Base-by-base conservation (phyloP, 2,888 invertebrate species). In the Nysson spinosus region DNA sequence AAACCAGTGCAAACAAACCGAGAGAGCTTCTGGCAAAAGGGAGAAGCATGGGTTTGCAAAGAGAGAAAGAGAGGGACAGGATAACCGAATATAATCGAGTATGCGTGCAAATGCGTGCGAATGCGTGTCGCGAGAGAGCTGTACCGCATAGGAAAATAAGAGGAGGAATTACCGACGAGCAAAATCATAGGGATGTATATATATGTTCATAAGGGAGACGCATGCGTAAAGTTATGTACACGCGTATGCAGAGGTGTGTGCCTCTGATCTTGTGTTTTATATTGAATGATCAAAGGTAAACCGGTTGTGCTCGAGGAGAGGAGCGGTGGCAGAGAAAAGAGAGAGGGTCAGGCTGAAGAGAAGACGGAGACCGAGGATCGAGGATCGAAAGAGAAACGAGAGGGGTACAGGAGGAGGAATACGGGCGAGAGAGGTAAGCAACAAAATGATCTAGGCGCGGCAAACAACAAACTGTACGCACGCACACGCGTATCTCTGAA, bases 231-330 rank as follows among this genome's bases (percentile, higher is more conserved):
- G 32, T 22, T 42, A 40, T 34, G 57, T 28, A 37, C 28, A 50
- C 47, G 39, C 20, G 35, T 32, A 42, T 47, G 24, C 20, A 34
- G 35, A 61, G 56, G 63, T 64, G 69, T 61, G 66, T 50, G 65
- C 37, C 58, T 58, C 57, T 51, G 75, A 80, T 81, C 79, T 75
- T 72, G 74, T 75, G 76, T 78, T 73, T 78, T 78, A 78, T 81
- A 82, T 84, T 80, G 80, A 82, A 83, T 81, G 82, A 84, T 84
- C 80, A 82, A 84, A 83, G 82, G 82, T 82, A 84, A 83, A 83
- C 83, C 83, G 83, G 83, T 83, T 83, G 80, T 63, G 69, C 72
- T 76, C 62, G 54, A 37, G 52, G 65, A 75, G 65, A 62, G 57
- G 42, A 52, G 63, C 51, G 65, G 65, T 70, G 56, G 16, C 43